These are phyloP conservation scores for Dasyprocta punctata DNA, from an alignment of 2,113 vertebrate genomes.

Conservation along the genomic window DNA sequence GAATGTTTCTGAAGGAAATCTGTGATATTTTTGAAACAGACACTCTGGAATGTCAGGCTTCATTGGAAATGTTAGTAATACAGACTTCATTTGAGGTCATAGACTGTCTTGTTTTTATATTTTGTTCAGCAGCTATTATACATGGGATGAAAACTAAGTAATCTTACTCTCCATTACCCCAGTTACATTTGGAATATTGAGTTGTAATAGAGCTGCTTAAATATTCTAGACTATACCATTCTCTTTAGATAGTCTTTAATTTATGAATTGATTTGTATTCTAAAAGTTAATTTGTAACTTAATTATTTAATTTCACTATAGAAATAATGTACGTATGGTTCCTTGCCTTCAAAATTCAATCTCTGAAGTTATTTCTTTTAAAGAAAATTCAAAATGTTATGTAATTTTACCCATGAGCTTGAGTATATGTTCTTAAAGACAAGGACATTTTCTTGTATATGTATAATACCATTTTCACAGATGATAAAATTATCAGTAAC, in stretches of 20 bases:
- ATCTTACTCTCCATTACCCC: background rate
- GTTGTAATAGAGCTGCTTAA: background rate
- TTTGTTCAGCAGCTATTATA: background rate
- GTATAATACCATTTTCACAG: background rate
- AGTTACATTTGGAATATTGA: background rate
- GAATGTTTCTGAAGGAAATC: slow-evolving; percentile 22
- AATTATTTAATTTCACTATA: slow-evolving; percentile 36
- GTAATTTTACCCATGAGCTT: background rate
- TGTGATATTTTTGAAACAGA: slow-evolving; percentile 27
- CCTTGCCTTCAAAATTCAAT: slow-evolving; percentile 3
- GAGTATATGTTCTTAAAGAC: background rate
- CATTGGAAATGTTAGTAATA: background rate
- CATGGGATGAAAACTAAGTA: background rate
- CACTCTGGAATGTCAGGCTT: slow-evolving; percentile 32
- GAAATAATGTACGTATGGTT: background rate
- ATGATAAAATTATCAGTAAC: background rate
- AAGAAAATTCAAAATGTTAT: background rate
- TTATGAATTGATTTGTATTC: background rate
- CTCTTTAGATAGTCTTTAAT: background rate
- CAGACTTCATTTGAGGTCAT: slow-evolving; percentile 17
- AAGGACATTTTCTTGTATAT: background rate
- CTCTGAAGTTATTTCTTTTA: background rate
- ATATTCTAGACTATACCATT: background rate
- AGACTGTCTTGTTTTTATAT: slow-evolving; percentile 13
- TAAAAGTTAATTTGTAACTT: slow-evolving; percentile 40